A percentile compares a stretch with the other conserved stretches of the same genome.
phyloP scores from a whole-genome alignment of 2,888 invertebrate species.

The Tenodera sinensis region DNA sequence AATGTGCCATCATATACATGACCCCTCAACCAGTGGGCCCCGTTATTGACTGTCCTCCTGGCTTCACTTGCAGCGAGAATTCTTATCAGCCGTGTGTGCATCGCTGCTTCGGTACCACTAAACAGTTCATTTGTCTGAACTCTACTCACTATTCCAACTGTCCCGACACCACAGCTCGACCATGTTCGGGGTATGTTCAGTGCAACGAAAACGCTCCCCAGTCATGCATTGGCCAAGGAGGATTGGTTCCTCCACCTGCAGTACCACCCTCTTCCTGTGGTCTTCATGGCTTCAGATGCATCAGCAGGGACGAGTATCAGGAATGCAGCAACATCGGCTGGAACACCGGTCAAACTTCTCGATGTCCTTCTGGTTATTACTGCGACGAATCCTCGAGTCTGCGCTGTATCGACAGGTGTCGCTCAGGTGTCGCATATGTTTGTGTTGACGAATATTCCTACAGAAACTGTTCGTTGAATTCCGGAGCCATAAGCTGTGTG shows the following conservation, averaged over 20 bases:
- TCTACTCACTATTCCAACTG: neutral
- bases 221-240: neutral
- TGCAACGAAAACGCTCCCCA: neutral
- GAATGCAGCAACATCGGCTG: neutral
- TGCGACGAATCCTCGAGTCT: neutral
- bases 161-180: neutral
- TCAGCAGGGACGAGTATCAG: neutral
- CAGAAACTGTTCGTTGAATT: neutral
- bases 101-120: neutral
- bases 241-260: neutral
- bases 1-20: neutral
- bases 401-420: neutral
- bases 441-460: neutral
- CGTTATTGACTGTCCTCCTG: neutral
- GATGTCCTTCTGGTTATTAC: neutral
- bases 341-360: neutral
- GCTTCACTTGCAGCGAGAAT: neutral
- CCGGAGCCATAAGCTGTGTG: neutral
- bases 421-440: neutral
- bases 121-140: neutral
- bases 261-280: neutral
- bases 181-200: neutral
- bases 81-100: neutral
- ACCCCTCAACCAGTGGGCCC: neutral
- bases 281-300: neutral